These are phyloP conservation scores for Apaloderma vittatum DNA, from an alignment of 2,113 vertebrate genomes.

Conservation along the genomic window DNA sequence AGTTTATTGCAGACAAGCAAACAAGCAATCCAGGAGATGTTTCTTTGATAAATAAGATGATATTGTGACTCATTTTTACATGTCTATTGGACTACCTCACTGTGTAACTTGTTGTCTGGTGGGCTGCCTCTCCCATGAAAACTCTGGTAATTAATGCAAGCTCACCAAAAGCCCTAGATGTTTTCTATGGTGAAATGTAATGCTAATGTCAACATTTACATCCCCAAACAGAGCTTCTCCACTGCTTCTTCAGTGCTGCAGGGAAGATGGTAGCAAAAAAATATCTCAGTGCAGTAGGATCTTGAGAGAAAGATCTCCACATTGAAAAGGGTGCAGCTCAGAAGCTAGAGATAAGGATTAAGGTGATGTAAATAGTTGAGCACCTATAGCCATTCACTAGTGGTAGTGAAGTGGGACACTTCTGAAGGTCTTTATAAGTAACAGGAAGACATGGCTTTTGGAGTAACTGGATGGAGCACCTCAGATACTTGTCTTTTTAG, in stretches of 20 bases:
- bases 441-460: not conserved
- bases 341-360: not conserved
- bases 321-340: not conserved
- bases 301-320: not conserved
- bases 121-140: not conserved
- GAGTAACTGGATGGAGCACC: not conserved
- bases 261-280: not conserved
- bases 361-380: not conserved
- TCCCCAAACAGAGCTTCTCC: not conserved
- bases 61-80: not conserved
- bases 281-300: not conserved
- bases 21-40: not conserved
- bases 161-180: not conserved
- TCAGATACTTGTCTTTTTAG: not conserved
- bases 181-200: not conserved
- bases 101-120: not conserved
- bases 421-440: not conserved
- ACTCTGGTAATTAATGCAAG: not conserved
- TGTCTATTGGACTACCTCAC: not conserved
- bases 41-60: not conserved
- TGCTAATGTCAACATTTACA: not conserved
- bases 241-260: not conserved
- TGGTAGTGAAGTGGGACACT: not conserved
- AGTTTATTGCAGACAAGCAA: not conserved
- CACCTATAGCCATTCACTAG: not conserved